phyloP scores from a whole-genome alignment of 1,140 invertebrate species.

The Euschistus heros region DNA sequence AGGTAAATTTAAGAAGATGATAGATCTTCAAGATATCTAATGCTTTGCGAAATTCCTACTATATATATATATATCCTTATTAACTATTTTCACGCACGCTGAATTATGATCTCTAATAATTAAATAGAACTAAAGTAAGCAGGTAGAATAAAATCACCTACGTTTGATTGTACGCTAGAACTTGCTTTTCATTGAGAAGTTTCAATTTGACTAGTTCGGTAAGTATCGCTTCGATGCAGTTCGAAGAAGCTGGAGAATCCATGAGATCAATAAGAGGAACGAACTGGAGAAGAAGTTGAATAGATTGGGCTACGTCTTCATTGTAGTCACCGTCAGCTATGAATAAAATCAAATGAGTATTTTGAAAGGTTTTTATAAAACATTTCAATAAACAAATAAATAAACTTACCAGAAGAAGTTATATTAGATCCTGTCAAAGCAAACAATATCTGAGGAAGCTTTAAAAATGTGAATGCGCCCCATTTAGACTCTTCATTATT shows the following conservation, averaged over 20 bases:
- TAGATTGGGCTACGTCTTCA: constrained; percentile 64
- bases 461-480: constrained; percentile 87
- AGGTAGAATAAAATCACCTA: constrained; percentile 28
- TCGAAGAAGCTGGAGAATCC: constrained; percentile 78
- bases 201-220: constrained; percentile 68
- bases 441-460: constrained; percentile 69
- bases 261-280: constrained; percentile 76
- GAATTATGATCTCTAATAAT: too few relatives aligned
- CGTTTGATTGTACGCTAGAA: constrained; percentile 57
- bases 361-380: background rate
- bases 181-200: constrained; percentile 67
- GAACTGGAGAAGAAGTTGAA: constrained; percentile 70
- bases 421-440: constrained; percentile 44
- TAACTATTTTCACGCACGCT: too few relatives aligned
- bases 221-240: constrained; percentile 71
- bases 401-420: constrained; percentile 15
- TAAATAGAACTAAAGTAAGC: too few relatives aligned
- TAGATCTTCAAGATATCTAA: too few relatives aligned
- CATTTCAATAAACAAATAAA: background rate
- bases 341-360: constrained; percentile 21
- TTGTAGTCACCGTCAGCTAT: constrained; percentile 48
- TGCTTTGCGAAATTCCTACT: too few relatives aligned
- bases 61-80: too few relatives aligned
- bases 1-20: too few relatives aligned
- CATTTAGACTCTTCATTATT: constrained; percentile 70